Evolutionary conservation across 2,797 vertebrate genomes (phyloP).

Genomic region (Neosalanx taihuensis): DNA sequence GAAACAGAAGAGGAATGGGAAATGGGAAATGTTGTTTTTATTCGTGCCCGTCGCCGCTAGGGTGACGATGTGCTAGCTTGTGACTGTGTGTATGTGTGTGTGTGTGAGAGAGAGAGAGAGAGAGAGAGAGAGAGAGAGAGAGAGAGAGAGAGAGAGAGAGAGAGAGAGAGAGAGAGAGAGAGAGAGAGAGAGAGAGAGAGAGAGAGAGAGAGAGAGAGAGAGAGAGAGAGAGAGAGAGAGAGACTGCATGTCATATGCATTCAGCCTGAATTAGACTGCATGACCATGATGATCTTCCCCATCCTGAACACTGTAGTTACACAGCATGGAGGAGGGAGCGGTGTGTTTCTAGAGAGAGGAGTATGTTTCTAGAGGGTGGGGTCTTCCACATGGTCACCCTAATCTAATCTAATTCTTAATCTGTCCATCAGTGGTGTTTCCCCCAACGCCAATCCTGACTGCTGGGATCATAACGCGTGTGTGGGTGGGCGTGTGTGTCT

Average conservation of each 20-base stretch:
- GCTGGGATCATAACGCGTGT: no score
- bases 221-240: slow-evolving; percentile 7
- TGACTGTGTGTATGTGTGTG: slow-evolving; percentile 16
- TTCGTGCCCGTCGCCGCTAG: slow-evolving; percentile 56
- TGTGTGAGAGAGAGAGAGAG: not conserved
- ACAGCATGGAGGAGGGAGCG: no score
- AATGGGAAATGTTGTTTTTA: slow-evolving; percentile 16
- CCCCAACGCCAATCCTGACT: no score
- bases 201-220: not conserved
- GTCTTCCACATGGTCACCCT: no score
- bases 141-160: not conserved
- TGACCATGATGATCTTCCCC: not conserved
- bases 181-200: not conserved
- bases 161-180: no score
- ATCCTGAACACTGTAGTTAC: no score
- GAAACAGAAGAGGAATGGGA: slow-evolving; percentile 6
- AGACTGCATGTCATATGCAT: not conserved
- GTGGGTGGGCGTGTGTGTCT: not conserved
- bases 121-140: not conserved
- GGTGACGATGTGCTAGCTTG: slow-evolving; percentile 24
- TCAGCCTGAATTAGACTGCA: no score
- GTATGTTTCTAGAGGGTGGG: no score
- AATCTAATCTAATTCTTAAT: no score
- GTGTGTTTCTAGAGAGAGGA: no score
- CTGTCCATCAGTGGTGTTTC: no score